Base-by-base conservation (phyloP, 2,888 invertebrate species). In the Ephialtes manifestator region DNA sequence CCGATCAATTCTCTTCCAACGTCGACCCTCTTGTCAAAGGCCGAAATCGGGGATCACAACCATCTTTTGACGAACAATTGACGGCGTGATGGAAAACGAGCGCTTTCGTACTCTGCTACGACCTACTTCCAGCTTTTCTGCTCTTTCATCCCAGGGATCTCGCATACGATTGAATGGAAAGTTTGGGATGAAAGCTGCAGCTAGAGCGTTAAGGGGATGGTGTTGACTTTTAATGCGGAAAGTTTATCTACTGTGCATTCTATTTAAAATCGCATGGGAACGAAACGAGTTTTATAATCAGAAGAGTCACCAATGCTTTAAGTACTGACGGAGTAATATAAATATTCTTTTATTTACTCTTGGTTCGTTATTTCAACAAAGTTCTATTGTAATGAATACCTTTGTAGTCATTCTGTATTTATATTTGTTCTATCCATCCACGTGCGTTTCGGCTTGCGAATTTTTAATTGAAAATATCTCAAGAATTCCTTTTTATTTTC, bases 41-140 rank as follows among this genome's bases (percentile, higher is more conserved):
- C 18, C 60, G 51, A 76, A 72, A 82, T 55, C n/a, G 24, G 10
- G 48, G 13, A 63, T 67, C 74, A 18, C 35, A 2, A 82, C 76
- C 83, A 84, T 80, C 24, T 78, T 86, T 75, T 10, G 13, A 51
- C 75, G 85, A 77, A 71, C 88, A 87, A 88, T 88, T 89, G 89
- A 90, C 85, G 80, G 76, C 79, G 80, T 86, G n/a, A 60, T 58
- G 63, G 58, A 80, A 67, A 80, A 67, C 82, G 39, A 51, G 39
- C 58, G 51, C 71, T n/a, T 20, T 58, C 35, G 31, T 35, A 8
- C 18, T 55, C 18, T n/a, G 39, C 48, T 28, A 28, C 65, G 48
- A 20, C 20, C n/a, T 55, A 18, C 20, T 71, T 28, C 35, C n/a
- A 43, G 20, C 43, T 43, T 39, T 63, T 63, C 35, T 15, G 31